phyloP scores from a whole-genome alignment of 2,113 vertebrate genomes.

The Nibea coibor region DNA sequence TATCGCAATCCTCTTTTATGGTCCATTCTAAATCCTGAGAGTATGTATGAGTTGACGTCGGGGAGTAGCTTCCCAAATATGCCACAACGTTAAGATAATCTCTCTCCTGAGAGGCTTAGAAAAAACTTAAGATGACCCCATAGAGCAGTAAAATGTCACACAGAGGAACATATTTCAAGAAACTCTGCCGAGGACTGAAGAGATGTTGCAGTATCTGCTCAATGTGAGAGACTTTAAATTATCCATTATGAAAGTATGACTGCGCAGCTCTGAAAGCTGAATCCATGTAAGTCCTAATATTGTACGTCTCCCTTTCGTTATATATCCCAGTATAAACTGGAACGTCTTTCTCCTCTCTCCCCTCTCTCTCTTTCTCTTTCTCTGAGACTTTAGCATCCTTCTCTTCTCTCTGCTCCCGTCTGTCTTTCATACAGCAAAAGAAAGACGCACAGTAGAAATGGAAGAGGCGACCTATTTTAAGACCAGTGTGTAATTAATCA shows the following conservation, averaged over 20 bases:
- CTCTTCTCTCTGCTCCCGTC: constrained; percentile 6
- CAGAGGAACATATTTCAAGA: constrained; percentile 24
- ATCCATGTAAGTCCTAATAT: constrained; percentile 4
- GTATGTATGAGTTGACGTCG: constrained; percentile 20
- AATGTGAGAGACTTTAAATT: constrained; percentile 7
- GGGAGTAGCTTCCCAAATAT: constrained; percentile 52
- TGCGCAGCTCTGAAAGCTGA: constrained; percentile 36
- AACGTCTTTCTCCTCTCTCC: not conserved
- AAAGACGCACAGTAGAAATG: constrained; percentile 42
- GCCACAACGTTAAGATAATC: constrained; percentile 58
- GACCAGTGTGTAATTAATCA: constrained; percentile 79
- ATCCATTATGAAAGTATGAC: not conserved
- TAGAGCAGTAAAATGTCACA: constrained; percentile 51
- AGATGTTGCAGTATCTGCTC: constrained; percentile 15
- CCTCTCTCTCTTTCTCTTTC: not conserved
- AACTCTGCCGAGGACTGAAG: not conserved
- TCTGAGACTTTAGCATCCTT: not conserved
- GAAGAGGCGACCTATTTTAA: constrained; percentile 76
- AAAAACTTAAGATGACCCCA: constrained; percentile 52
- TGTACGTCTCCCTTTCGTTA: not conserved
- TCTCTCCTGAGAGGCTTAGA: constrained; percentile 48
- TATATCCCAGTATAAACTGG: constrained; percentile 6
- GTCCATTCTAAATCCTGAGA: constrained; percentile 42
- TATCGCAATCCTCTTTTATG: constrained; percentile 59
- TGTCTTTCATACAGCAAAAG: constrained; percentile 39